Evolutionary conservation across 2,888 invertebrate species (phyloP).

Genomic region (Acronicta psi): DNA sequence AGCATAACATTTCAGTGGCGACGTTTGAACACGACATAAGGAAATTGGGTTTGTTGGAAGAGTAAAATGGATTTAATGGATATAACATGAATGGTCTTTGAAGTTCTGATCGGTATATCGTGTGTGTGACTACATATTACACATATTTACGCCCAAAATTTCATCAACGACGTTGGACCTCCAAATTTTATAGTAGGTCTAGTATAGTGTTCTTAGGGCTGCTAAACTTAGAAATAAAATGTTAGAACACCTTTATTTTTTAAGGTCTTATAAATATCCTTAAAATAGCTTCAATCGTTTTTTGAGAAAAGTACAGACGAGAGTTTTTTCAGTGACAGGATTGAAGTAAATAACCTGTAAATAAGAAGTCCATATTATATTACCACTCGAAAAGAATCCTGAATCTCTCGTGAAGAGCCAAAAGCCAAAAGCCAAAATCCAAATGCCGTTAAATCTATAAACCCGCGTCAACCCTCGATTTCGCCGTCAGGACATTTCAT

Average conservation of each 20-base stretch:
- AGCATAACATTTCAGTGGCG: constrained; percentile 34
- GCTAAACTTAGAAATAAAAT: too few species aligned
- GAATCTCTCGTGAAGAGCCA: not conserved
- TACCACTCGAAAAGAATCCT: too few species aligned
- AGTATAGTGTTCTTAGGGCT: constrained; percentile 1
- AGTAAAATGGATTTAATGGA: constrained; percentile 15
- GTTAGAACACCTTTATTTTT: too few species aligned
- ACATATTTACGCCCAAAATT: too few species aligned
- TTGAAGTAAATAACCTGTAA: too few species aligned
- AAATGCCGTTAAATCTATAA: constrained; percentile 9
- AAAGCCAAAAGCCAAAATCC: constrained; percentile 2
- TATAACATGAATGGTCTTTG: not conserved
- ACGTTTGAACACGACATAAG: constrained; percentile 26
- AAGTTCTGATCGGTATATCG: not conserved
- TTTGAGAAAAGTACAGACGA: too few species aligned
- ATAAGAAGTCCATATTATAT: too few species aligned
- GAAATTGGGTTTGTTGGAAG: constrained; percentile 30
- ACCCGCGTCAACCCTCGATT: constrained; percentile 26
- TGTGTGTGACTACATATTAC: too few species aligned
- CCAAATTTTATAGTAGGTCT: not conserved
- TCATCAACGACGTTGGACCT: too few species aligned
- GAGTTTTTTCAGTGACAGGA: too few species aligned
- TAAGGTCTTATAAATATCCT: too few species aligned
- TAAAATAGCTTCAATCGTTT: too few species aligned
- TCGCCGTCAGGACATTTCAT: constrained; percentile 52